phyloP scores from a whole-genome alignment of 2,888 invertebrate genomes.

The Folsomia candida region DNA sequence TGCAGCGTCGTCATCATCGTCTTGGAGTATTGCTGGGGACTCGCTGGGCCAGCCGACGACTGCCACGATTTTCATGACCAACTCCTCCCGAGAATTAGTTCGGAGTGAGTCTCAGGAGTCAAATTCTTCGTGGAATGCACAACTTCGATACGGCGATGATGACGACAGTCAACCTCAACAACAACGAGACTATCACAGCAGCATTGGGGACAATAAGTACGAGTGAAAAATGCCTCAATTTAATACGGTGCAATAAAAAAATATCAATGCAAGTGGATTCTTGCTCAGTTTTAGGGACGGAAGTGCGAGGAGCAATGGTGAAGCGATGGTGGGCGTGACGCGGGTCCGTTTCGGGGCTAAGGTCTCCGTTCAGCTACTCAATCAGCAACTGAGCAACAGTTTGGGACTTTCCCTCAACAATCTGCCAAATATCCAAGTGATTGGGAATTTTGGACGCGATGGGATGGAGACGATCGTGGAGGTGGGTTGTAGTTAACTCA shows the following conservation, averaged over 20 bases:
- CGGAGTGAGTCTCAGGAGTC: not conserved
- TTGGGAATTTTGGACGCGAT: slow-evolving; percentile 19
- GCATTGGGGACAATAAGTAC: no score
- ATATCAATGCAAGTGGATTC: no score
- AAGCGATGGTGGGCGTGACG: not conserved
- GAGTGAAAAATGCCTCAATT: no score
- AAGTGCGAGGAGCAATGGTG: no score
- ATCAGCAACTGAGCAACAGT: slow-evolving; percentile 18
- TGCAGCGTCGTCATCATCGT: not conserved
- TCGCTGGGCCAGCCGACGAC: not conserved
- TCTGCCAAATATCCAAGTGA: slow-evolving; percentile 26
- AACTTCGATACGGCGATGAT: not conserved
- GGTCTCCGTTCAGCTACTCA: slow-evolving; percentile 11
- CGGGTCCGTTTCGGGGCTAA: not conserved
- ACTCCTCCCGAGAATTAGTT: not conserved
- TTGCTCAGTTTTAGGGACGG: not conserved
- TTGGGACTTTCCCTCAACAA: slow-evolving; percentile 14
- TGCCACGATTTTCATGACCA: not conserved
- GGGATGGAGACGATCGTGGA: slow-evolving; percentile 29
- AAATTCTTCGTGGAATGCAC: not conserved
- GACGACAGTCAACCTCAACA: not conserved
- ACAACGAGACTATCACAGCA: no score
- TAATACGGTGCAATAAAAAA: no score
- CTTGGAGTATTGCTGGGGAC: not conserved
- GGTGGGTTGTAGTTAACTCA: slow-evolving; percentile 1